Base-by-base conservation (phyloP, 1,140 invertebrate species). In the Drosophila ironensis region DNA sequence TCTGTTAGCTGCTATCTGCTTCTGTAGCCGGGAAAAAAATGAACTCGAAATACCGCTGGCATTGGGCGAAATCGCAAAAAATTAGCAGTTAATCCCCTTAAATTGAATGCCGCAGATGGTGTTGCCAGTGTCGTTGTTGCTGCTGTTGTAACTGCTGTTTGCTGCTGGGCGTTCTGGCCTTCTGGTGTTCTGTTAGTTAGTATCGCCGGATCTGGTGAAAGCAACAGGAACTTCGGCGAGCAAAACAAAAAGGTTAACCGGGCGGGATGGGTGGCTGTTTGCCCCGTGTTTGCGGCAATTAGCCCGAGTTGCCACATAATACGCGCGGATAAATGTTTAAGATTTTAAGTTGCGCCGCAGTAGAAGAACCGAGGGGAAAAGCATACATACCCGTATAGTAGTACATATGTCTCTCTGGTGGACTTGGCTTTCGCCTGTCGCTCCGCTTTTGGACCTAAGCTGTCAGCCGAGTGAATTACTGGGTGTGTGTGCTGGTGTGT, bases 1-100 rank as follows among this genome's bases (percentile, higher is more conserved):
- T n/a, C n/a, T n/a, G n/a, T n/a, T n/a, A n/a, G n/a, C n/a, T n/a
- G n/a, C n/a, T n/a, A n/a, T n/a, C n/a, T 22, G 4, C 17, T 14
- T 28, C 11, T 33, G 48, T 8, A 11, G 28, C 3, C 42, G 41
- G 47, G 9, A 17, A 57, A 56, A 68, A 56, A 67, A 73, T 61
- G 60, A 74, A 72, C 44, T 81, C 47, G 17, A 47, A 37, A 70
- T 68, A 54, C 51, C 53, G 59, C 54, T 75, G 78, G 66, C 84
- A 88, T 77, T 87, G 82, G 76, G 60, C 68, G 68, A 72, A 71
- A 88, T 84, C 74, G 86, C 73, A 82, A 88, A 87, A 88, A 89
- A 89, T 89, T 89, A 88, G 87, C 82, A 88, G 87, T 88, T 89
- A 89, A 89, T 89, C 87, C 87, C 80, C 80, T 88, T 77, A 89